Evolutionary conservation across 1,140 invertebrate genomes (phyloP).

Genomic region (Drosophila sp.): DNA sequence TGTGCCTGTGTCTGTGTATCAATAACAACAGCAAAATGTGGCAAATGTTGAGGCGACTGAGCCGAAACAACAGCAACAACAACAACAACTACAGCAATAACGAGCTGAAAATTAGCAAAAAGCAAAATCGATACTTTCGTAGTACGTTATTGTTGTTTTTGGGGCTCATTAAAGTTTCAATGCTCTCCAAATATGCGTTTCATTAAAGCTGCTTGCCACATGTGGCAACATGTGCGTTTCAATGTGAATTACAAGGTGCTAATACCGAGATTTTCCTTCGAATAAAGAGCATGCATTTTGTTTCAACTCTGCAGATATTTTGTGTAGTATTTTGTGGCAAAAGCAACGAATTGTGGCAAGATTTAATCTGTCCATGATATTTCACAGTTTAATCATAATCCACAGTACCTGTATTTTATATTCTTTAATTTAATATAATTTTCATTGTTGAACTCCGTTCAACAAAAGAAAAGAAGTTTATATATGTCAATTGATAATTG

Average conservation of each 20-base stretch:
- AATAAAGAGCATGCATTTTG: background rate
- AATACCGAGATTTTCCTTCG: conserved; percentile 36
- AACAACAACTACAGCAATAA: conserved; percentile 56
- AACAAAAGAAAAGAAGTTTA: too few relatives aligned
- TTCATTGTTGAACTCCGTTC: too few relatives aligned
- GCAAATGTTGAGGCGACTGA: conserved; percentile 14
- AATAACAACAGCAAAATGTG: conserved; percentile 54
- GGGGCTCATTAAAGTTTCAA: conserved; percentile 59
- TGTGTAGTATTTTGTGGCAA: too few relatives aligned
- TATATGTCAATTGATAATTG: too few relatives aligned
- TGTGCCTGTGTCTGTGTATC: conserved; percentile 29
- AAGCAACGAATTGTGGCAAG: too few relatives aligned
- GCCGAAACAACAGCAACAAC: conserved; percentile 19
- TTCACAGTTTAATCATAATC: too few relatives aligned
- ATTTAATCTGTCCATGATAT: too few relatives aligned
- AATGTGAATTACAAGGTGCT: conserved; percentile 18
- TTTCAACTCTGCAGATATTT: background rate
- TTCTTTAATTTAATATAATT: too few relatives aligned
- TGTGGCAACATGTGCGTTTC: conserved; percentile 4
- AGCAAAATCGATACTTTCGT: conserved; percentile 63
- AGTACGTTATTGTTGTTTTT: conserved; percentile 33
- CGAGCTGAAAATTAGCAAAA: conserved; percentile 71
- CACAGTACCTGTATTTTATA: too few relatives aligned
- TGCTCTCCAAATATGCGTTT: conserved; percentile 28
- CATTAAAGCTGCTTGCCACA: conserved; percentile 36